Evolutionary conservation across 2,113 vertebrate species (phyloP).

Genomic region (Ptilorrhoa leucosticta): DNA sequence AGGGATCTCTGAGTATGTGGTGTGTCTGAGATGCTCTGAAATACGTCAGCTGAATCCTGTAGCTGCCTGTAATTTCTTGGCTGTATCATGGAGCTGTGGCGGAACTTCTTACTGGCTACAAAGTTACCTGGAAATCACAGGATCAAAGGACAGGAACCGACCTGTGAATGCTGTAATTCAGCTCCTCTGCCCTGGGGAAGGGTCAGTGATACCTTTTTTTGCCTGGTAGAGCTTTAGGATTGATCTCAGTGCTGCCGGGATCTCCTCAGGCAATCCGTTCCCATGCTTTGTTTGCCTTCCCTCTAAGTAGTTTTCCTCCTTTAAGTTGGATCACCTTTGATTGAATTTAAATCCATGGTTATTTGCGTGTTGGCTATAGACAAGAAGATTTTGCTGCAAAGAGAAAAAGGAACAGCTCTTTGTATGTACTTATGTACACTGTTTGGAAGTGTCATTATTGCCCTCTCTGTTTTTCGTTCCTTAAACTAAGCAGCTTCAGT

Average conservation of each 20-base stretch:
- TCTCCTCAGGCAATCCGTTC: not conserved
- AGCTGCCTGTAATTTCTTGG: not conserved
- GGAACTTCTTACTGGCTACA: not conserved
- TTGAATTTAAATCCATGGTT: not conserved
- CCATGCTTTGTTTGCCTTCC: not conserved
- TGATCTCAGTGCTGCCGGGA: not conserved
- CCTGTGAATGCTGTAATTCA: not conserved
- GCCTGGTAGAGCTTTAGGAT: not conserved
- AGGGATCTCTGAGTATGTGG: not conserved
- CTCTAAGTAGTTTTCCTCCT: not conserved
- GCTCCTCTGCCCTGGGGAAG: not conserved
- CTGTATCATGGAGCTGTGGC: not conserved
- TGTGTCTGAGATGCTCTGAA: not conserved
- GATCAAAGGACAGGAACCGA: rapidly evolving
- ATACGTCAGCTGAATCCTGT: not conserved
- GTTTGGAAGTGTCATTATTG: not conserved
- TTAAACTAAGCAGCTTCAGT: not conserved
- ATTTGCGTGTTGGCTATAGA: not conserved
- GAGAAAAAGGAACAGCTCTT: not conserved
- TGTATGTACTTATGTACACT: not conserved
- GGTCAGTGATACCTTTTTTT: not conserved
- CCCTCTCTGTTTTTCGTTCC: not conserved
- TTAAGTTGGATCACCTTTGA: not conserved
- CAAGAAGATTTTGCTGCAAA: not conserved
- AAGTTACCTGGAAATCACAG: not conserved